Percentiles rank a stretch among this genome's conserved stretches.
Evolutionary conservation across 1,140 invertebrate genomes (phyloP).

Genomic region (Mizuhopecten yessoensis): DNA sequence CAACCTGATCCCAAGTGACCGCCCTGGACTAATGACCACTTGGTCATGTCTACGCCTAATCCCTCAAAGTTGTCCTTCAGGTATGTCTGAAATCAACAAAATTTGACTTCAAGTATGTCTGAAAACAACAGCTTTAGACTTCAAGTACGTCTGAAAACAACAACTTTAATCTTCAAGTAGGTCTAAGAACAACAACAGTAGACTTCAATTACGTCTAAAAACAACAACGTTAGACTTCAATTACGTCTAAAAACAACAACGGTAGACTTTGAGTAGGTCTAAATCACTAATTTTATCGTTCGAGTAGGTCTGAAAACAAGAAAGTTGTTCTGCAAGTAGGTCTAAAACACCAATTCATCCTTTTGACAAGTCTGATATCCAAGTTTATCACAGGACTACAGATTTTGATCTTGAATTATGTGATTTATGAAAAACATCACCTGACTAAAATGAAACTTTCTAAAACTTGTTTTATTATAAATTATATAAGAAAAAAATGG

Average conservation of each 20-base stretch:
- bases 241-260: not conserved
- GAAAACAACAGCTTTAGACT: not conserved
- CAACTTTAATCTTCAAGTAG: not conserved
- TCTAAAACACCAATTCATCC: conserved; percentile 73
- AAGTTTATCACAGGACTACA: too few species aligned
- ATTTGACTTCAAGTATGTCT: conserved; percentile 44
- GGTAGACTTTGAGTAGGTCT: not conserved
- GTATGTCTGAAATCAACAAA: conserved; percentile 74
- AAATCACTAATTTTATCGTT: not conserved
- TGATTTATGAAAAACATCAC: too few species aligned
- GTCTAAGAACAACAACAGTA: not conserved
- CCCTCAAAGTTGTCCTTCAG: conserved; percentile 81
- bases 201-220: not conserved
- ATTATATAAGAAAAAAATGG: too few species aligned
- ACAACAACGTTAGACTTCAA: not conserved
- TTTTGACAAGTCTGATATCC: conserved; percentile 77
- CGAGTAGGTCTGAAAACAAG: not conserved
- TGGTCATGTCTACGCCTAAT: conserved; percentile 68
- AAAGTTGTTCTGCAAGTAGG: not conserved
- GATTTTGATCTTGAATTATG: too few species aligned
- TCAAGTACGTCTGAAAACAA: conserved; percentile 24
- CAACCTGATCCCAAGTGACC: conserved; percentile 77
- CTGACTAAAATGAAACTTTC: too few species aligned
- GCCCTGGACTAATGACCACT: conserved; percentile 80
- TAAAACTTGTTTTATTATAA: too few species aligned